Base-by-base conservation (phyloP, 2,797 vertebrate genomes). In the Lemur catta region DNA sequence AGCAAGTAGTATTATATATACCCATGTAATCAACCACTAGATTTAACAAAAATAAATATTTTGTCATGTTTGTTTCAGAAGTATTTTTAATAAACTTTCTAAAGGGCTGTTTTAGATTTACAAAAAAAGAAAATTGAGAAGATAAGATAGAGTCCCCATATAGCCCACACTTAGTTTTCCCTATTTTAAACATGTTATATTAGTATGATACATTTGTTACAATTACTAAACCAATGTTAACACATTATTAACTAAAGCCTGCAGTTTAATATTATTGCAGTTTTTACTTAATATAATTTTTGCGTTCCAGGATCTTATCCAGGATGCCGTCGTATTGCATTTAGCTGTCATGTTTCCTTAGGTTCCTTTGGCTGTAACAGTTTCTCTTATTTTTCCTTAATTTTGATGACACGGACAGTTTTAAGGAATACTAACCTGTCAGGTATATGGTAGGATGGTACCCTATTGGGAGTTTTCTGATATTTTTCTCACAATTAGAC, bases 371-470 rank as follows among this genome's bases (percentile, higher is more conserved):
- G 33, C 20, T 65, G 13, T 89, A 63, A 74, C 38, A 35, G 6
- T 79, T 85, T 52, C 20, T 91, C 46, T 89, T 20, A 59, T 86
- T 59, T 93, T 95, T 84, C 35, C 59, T 84, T 84, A 92, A 69
- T 86, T 92, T 85, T 81, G 8, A 95, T 67, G 55, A 75, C 28
- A 15, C 52, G 89, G 33, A 57, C 6, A 89, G 11, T 46, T 74
- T 79, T 88, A 18, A 79, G 61, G 35, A n/a, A 2, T 52, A 52
- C 61, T 90, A 9, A 46, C 43, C 46, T 2, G 28, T 61, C 50
- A 84, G 11, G 28, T 41, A 75, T 30, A 38, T 17, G 75, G 4
- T 11, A 82, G 22, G 8, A 65, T 71, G 8, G 22, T 48, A 38
- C 18, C 10, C 57, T 80, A 57, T 7, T 80, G 18, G 35, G 52